Conservation (phyloP, 37 sponge, comb jelly and placozoan species). For the Hormiphora californensis region DNA sequence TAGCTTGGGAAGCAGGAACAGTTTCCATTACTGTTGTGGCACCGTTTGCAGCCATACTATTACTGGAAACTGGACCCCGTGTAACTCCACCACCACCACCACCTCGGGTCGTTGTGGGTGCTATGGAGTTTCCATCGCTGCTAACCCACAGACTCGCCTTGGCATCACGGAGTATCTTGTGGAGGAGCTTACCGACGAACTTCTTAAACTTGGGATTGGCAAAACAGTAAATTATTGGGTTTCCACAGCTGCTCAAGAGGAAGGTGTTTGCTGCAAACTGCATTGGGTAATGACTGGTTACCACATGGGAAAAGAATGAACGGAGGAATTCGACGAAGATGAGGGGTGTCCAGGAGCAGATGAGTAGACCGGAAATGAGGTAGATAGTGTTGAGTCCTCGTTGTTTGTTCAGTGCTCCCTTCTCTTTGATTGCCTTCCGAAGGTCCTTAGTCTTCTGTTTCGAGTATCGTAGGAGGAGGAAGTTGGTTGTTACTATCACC, state of each 20-base stretch:
- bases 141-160: not conserved
- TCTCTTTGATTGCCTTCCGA: not conserved
- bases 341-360: not conserved
- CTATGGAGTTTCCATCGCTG: too few relatives aligned
- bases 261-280: not conserved
- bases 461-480: not conserved
- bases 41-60: too few relatives aligned
- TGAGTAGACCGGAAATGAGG: not conserved
- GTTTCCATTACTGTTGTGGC: too few relatives aligned
- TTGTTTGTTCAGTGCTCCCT: not conserved
- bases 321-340: not conserved
- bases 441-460: slow-evolving; percentile 5
- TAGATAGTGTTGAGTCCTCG: not conserved
- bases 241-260: not conserved
- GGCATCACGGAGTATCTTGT: not conserved
- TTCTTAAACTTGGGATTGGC: not conserved
- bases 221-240: not conserved
- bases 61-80: too few relatives aligned
- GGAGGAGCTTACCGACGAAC: not conserved
- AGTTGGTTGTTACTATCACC: not conserved
- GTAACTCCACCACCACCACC: too few relatives aligned
- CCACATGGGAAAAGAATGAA: not conserved
- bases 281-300: not conserved
- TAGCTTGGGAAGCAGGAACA: too few relatives aligned
- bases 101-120: too few relatives aligned